Percentiles rank a stretch among this genome's conserved stretches.
phyloP scores from a whole-genome alignment of 2,797 vertebrate genomes.

The Peromyscus aztecus region DNA sequence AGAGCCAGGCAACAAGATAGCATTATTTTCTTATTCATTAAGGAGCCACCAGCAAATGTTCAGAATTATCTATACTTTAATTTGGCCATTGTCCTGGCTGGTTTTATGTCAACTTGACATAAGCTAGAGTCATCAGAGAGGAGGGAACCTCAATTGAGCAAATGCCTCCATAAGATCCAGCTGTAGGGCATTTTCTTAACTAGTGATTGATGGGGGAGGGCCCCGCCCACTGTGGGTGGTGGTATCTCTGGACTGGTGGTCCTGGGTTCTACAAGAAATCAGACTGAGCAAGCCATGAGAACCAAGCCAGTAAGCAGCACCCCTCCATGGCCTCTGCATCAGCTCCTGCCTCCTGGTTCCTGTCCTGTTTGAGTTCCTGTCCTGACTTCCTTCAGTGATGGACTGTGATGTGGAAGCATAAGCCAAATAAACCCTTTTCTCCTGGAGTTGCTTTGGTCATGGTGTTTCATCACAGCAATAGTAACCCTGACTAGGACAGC shows the following conservation, averaged over 20 bases:
- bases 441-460: not conserved
- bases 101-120: not conserved
- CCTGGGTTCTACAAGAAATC: not conserved
- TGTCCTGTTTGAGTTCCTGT: not conserved
- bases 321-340: not conserved
- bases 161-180: not conserved
- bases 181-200: not conserved
- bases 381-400: not conserved
- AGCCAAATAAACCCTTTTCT: too few relatives aligned
- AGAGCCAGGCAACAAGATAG: constrained; percentile 71
- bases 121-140: not conserved
- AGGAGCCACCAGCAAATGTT: constrained; percentile 75
- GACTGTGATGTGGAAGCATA: not conserved
- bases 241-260: not conserved
- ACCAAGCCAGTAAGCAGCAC: not conserved
- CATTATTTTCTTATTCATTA: constrained; percentile 84
- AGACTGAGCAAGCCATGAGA: not conserved
- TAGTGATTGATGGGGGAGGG: not conserved
- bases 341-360: not conserved
- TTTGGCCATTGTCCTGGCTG: not conserved
- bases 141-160: not conserved
- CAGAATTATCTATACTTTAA: constrained; percentile 52
- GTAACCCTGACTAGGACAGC: not conserved
- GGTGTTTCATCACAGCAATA: not conserved
- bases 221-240: not conserved